Percentiles rank a stretch among this genome's conserved stretches.
Evolutionary conservation across 2,113 vertebrate species (phyloP).

Genomic region (Myrmecophaga tridactyla): DNA sequence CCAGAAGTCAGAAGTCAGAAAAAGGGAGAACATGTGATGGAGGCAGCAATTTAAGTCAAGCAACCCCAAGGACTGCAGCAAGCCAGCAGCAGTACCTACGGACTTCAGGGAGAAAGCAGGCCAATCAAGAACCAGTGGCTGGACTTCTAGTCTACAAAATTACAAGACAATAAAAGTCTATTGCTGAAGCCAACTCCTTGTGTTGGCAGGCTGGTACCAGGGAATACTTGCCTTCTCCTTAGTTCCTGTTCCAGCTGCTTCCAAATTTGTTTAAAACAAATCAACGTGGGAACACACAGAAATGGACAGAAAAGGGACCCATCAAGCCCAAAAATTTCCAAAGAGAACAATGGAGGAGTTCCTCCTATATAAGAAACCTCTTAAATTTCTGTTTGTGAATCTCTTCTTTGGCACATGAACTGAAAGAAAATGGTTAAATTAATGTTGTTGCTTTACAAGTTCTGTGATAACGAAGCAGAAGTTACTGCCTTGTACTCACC

Average conservation of each 20-base stretch:
- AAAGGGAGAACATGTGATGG: too few relatives aligned
- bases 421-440: neutral
- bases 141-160: too few relatives aligned
- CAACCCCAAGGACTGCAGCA: too few relatives aligned
- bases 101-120: too few relatives aligned
- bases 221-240: neutral
- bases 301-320: neutral
- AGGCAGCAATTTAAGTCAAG: too few relatives aligned
- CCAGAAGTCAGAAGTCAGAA: too few relatives aligned
- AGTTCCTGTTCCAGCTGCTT: neutral
- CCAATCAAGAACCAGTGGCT: too few relatives aligned
- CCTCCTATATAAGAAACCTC: neutral
- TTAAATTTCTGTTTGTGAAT: neutral
- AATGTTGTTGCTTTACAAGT: neutral
- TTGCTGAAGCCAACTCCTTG: too few relatives aligned
- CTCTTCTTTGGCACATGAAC: neutral
- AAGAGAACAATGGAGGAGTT: neutral
- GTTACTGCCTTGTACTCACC: neutral
- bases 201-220: too few relatives aligned
- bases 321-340: neutral
- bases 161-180: too few relatives aligned
- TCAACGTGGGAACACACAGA: neutral
- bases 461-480: neutral
- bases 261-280: conserved; percentile 18
- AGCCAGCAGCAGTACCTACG: too few relatives aligned